Evolutionary conservation across 2,888 invertebrate species (phyloP), one percentile per base, ranked within the genome.

Genomic region (Phlogophora meticulosa): DNA sequence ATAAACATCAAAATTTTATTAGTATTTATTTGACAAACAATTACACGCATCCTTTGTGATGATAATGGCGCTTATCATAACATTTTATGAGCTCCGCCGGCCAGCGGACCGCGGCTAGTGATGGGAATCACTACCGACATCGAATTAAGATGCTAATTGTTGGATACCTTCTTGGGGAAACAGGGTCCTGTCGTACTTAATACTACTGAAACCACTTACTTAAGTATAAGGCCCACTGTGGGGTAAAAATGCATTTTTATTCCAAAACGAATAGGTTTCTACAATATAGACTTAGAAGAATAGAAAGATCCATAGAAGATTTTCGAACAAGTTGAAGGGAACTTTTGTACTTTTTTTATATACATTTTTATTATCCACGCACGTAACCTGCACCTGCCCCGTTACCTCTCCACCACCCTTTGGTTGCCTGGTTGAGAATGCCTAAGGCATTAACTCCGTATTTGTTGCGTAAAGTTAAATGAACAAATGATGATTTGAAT

Each of bases 11-110:
- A 91, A 89, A 86, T 92, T 94, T 94, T 94, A 94, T 94, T 94
- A 92, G 86, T 93, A 95, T 95, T 95, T 95, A 95, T 95, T 94
- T 94, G 95, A 95, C 95, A 95, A 95, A 95, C 94, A 95, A 95
- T 94, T 93, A 95, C 92, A 93, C 91, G 94, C 91, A 90, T 92
- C 94, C 90, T 94, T 95, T 95, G 94, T 94, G 93, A 94, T 94
- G 91, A 92, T 94, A 94, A 95, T 94, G 92, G 93, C 82, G 87
- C 88, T 92, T 94, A 94, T 93, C 94, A 88, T 91, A 92, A 93
- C 87, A 88, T 93, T 95, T 95, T 95, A 95, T 86, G 95, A 91
- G 86, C 87, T 82, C 74, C 85, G 87, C 82, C 85, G 82, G 81
- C 83, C 81, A 83, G 82, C 83, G 78, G 72, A 71, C 38, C 17